These are phyloP conservation scores for Lophius americanus DNA, from an alignment of 2,797 vertebrate species.

Conservation along the genomic window DNA sequence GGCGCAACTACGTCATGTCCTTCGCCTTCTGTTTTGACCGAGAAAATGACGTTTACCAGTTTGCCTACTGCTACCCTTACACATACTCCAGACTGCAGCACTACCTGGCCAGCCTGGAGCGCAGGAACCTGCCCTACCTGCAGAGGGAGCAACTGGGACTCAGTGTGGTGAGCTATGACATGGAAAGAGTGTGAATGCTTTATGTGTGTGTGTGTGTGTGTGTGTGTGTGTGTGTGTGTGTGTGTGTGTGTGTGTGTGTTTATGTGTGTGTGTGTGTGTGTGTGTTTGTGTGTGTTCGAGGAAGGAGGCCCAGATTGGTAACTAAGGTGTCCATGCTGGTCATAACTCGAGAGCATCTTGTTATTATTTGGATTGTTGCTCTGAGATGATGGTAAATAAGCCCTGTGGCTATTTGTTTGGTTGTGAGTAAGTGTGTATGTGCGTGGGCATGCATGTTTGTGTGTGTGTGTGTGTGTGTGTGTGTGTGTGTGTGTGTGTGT, in stretches of 20 bases:
- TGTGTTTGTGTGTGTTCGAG: constrained; percentile 26
- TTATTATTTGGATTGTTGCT: constrained; percentile 71
- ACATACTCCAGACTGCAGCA: constrained; percentile 97
- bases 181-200: background rate
- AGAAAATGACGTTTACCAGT: constrained; percentile 94
- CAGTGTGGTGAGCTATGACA: constrained; percentile 89
- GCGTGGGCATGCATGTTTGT: constrained; percentile 6
- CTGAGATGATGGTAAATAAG: constrained; percentile 65
- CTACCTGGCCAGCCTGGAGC: constrained; percentile 91
- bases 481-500: constrained; percentile 19
- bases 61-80: constrained; percentile 98
- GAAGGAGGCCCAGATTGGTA: constrained; percentile 56
- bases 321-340: constrained; percentile 63
- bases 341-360: constrained; percentile 71
- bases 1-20: constrained; percentile 97
- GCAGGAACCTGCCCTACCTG: constrained; percentile 92
- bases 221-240: constrained; percentile 11
- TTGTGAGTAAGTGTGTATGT: constrained; percentile 11
- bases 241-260: constrained; percentile 34
- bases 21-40: constrained; percentile 98
- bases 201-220: constrained; percentile 13
- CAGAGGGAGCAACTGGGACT: constrained; percentile 91
- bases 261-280: too few species aligned
- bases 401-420: constrained; percentile 15
- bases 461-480: constrained; percentile 29